Evolutionary conservation across 2,888 invertebrate genomes (phyloP).

Genomic region (Stenotaenia linearis): DNA sequence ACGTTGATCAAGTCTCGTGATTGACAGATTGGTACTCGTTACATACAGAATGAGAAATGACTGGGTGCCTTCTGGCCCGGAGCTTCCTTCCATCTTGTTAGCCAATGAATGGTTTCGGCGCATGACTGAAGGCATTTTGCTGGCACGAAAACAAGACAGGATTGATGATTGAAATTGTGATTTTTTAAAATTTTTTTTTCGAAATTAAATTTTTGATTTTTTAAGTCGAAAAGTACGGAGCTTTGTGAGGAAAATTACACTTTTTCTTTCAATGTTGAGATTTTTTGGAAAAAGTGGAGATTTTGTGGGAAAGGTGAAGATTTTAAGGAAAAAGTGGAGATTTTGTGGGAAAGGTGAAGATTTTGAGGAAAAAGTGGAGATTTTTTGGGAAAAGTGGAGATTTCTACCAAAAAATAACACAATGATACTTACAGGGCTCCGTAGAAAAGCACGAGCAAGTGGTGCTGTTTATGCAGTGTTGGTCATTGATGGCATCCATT

Average conservation of each 20-base stretch:
- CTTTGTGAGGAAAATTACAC: too few relatives aligned
- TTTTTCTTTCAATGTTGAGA: background rate
- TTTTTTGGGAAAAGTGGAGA: too few relatives aligned
- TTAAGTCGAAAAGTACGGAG: too few relatives aligned
- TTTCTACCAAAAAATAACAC: too few relatives aligned
- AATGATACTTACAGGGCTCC: too few relatives aligned
- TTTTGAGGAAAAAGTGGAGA: too few relatives aligned
- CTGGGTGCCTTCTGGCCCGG: background rate
- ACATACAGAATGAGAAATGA: background rate
- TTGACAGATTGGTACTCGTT: slow-evolving; percentile 19
- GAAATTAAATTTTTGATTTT: background rate
- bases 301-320: too few relatives aligned
- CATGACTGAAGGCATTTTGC: background rate
- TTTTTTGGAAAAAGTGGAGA: too few relatives aligned
- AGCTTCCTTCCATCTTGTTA: background rate
- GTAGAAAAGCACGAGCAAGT: too few relatives aligned
- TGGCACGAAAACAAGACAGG: background rate
- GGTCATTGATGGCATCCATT: background rate
- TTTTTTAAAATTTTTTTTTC: background rate
- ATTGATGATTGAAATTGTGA: background rate
- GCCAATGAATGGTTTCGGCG: background rate
- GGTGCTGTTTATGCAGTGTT: background rate
- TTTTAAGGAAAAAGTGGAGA: too few relatives aligned
- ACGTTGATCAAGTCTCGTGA: background rate
- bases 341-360: too few relatives aligned